These are phyloP conservation scores for Neodontobutis hainanensis DNA, from an alignment of 2,113 vertebrate genomes.

Conservation along the genomic window DNA sequence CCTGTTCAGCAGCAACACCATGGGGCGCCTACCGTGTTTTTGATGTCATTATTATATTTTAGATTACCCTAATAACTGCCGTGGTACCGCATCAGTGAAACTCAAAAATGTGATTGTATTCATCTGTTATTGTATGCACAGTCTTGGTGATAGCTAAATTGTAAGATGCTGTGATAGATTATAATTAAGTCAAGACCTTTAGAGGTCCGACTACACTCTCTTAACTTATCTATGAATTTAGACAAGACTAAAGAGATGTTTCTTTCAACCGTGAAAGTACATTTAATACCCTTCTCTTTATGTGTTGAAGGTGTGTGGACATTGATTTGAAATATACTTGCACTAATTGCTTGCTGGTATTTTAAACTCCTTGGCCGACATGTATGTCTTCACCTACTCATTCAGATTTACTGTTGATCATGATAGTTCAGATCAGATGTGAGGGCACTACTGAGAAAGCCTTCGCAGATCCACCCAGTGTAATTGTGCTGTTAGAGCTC, in stretches of 20 bases:
- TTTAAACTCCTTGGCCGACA: constrained; percentile 42
- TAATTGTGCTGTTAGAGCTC: not conserved
- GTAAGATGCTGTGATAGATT: too few relatives aligned
- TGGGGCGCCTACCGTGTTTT: too few relatives aligned
- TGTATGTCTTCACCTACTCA: constrained; percentile 5
- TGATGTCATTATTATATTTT: too few relatives aligned
- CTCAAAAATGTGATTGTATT: too few relatives aligned
- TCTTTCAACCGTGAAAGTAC: not conserved
- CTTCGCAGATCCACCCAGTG: not conserved
- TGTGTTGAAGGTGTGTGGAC: constrained; percentile 5
- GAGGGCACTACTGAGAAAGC: constrained; percentile 1
- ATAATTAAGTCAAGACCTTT: too few relatives aligned
- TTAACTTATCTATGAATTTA: not conserved
- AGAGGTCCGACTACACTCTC: too few relatives aligned
- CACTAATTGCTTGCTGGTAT: constrained; percentile 28
- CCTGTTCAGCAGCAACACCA: too few relatives aligned
- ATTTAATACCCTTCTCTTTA: constrained; percentile 3
- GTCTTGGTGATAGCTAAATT: too few relatives aligned
- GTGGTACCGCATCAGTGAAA: too few relatives aligned
- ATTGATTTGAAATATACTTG: constrained; percentile 24
- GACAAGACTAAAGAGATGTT: not conserved
- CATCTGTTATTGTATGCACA: too few relatives aligned
- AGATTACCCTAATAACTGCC: too few relatives aligned
- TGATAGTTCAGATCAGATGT: constrained; percentile 20
- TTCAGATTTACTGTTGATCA: constrained; percentile 34